Evolutionary conservation across 2,888 invertebrate genomes (phyloP).

Genomic region (Meiosimyza platycephala): DNA sequence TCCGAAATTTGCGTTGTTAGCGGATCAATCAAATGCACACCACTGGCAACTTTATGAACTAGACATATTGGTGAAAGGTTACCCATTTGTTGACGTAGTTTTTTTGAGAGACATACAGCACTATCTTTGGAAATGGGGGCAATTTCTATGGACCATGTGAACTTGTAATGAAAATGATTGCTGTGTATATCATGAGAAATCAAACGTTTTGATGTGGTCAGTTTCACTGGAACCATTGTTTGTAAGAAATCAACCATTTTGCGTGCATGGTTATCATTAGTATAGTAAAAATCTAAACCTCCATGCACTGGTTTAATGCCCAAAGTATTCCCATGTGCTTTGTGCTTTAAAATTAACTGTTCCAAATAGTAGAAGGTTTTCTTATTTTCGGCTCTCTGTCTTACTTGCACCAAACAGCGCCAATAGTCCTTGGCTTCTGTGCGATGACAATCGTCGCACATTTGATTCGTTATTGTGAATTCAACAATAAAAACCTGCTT

Average conservation of each 20-base stretch:
- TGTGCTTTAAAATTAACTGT: constrained; percentile 95
- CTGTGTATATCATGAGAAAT: constrained; percentile 98
- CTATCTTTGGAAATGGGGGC: constrained; percentile 96
- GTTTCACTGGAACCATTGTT: constrained; percentile 88
- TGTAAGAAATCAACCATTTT: constrained; percentile 95
- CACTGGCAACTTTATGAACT: constrained; percentile 87
- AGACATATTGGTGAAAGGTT: constrained; percentile 90
- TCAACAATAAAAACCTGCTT: constrained; percentile 97
- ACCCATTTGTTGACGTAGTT: constrained; percentile 86
- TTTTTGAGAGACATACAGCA: constrained; percentile 88
- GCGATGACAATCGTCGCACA: constrained; percentile 98
- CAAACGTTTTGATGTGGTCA: constrained; percentile 91
- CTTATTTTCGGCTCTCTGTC: constrained; percentile 90
- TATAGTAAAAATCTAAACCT: constrained; percentile 95
- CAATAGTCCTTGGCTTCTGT: constrained; percentile 98
- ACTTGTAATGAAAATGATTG: constrained; percentile 96
- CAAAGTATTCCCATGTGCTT: constrained; percentile 88
- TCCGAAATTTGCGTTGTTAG: constrained; percentile 90
- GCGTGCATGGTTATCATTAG: constrained; percentile 88
- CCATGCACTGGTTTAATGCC: constrained; percentile 89
- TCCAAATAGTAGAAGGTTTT: constrained; percentile 98
- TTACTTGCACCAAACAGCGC: constrained; percentile 91
- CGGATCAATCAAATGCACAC: constrained; percentile 94
- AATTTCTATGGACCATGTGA: constrained; percentile 93
- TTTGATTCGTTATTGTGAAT: constrained; percentile 89